These are phyloP conservation scores for Perdita meconis DNA, from an alignment of 2,888 invertebrate species.

Conservation along the genomic window DNA sequence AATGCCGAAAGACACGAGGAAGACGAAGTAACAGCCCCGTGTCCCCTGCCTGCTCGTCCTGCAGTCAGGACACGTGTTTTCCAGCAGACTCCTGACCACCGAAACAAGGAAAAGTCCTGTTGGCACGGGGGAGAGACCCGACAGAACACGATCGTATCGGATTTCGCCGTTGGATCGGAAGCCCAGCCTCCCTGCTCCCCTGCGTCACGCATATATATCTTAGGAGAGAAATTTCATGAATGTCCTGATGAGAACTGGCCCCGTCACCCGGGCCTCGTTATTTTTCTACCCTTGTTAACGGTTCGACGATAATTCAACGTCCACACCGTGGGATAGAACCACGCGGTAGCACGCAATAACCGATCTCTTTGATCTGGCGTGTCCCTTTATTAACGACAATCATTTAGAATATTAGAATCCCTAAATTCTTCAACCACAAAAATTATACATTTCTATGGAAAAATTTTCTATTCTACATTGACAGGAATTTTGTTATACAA, in stretches of 20 bases:
- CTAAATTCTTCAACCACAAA: too few species aligned
- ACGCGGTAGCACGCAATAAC: conserved; percentile 35
- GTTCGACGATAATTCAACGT: conserved; percentile 62
- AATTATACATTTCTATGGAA: too few species aligned
- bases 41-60: conserved; percentile 22
- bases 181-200: conserved; percentile 14
- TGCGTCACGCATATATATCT: conserved; percentile 13
- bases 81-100: conserved; percentile 46
- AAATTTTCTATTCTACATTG: too few species aligned
- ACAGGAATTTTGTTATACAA: too few species aligned
- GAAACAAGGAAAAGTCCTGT: conserved; percentile 72
- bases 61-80: conserved; percentile 67
- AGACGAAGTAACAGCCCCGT: conserved; percentile 8
- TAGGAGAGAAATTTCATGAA: conserved; percentile 65
- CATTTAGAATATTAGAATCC: conserved; percentile 26
- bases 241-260: conserved; percentile 40
- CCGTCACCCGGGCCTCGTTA: conserved; percentile 54
- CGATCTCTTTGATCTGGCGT: not conserved
- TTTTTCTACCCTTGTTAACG: conserved; percentile 65
- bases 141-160: conserved; percentile 62
- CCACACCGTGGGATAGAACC: conserved; percentile 40
- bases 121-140: conserved; percentile 21
- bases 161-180: conserved; percentile 52
- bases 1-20: conserved; percentile 45
- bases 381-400: conserved; percentile 5